A percentile compares a stretch with the other conserved stretches of the same genome.
Conservation (phyloP, 1,140 invertebrate genomes). For the Tetragnatha versicolor region DNA sequence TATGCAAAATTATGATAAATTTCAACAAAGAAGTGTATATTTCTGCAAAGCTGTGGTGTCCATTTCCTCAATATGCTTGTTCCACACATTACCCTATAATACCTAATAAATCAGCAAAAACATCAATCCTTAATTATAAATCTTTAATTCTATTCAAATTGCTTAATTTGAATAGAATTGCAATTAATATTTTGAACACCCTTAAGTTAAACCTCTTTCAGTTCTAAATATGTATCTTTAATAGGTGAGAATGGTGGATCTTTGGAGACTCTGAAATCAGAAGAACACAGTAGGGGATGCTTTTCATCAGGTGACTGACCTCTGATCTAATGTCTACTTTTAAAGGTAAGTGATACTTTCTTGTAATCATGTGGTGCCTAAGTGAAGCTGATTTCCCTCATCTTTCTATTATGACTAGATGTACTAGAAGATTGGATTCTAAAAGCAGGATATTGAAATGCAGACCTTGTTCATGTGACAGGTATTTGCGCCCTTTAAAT, state of each 20-base stretch:
- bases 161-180: too few species aligned
- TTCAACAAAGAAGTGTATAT: too few species aligned
- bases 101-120: too few species aligned
- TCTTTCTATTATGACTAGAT: slow-evolving; percentile 50
- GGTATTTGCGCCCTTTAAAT: slow-evolving; percentile 53
- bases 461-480: slow-evolving; percentile 22
- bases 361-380: slow-evolving; percentile 14
- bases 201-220: too few species aligned
- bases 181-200: too few species aligned
- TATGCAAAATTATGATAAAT: too few species aligned
- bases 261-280: slow-evolving; percentile 18
- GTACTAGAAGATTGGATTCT: slow-evolving; percentile 47
- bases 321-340: slow-evolving; percentile 47
- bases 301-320: slow-evolving; percentile 52
- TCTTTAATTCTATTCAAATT: too few species aligned
- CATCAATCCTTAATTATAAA: too few species aligned
- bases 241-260: slow-evolving; percentile 50
- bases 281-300: slow-evolving; percentile 29
- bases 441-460: slow-evolving; percentile 39
- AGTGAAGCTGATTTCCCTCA: slow-evolving; percentile 52
- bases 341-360: slow-evolving; percentile 37
- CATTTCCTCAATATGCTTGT: too few species aligned
- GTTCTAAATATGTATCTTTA: slow-evolving; percentile 6
- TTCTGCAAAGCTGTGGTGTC: too few species aligned
- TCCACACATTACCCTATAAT: too few species aligned